Evolutionary conservation across 2,888 invertebrate genomes (phyloP).

Genomic region (Eupithecia subfuscata): DNA sequence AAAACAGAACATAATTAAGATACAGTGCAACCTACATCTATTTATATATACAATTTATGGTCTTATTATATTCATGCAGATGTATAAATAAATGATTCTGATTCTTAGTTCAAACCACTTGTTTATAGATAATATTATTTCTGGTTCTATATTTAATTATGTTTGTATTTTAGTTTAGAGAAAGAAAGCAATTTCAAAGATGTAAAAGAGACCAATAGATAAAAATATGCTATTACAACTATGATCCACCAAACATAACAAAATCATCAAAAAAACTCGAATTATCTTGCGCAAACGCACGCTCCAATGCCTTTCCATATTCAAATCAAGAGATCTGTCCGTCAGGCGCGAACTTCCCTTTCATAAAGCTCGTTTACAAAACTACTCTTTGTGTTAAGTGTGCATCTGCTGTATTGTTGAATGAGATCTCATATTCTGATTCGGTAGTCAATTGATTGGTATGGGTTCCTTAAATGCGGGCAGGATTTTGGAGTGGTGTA

Average conservation of each 20-base stretch:
- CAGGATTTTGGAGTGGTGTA: background rate
- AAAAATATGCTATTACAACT: background rate
- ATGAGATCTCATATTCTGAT: constrained; percentile 69
- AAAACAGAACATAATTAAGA: too few species aligned
- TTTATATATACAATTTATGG: too few species aligned
- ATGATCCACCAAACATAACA: constrained; percentile 19
- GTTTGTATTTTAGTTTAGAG: too few species aligned
- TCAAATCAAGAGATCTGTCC: constrained; percentile 81
- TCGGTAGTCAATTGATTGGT: constrained; percentile 41
- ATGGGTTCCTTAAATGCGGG: constrained; percentile 14
- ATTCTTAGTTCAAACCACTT: too few species aligned
- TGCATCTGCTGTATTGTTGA: constrained; percentile 78
- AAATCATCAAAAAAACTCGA: background rate
- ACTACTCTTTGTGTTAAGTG: constrained; percentile 63
- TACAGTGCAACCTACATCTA: too few species aligned
- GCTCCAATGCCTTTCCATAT: constrained; percentile 76
- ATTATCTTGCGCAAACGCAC: constrained; percentile 54
- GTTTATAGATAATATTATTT: too few species aligned
- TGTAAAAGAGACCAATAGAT: background rate
- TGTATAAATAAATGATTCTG: too few species aligned
- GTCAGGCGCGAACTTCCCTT: constrained; percentile 66
- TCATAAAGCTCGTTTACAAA: constrained; percentile 32
- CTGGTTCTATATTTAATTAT: too few species aligned
- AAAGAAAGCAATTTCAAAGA: background rate
- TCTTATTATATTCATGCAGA: too few species aligned